Conservation (phyloP, 1,140 invertebrate species). For the Sipha flava region DNA sequence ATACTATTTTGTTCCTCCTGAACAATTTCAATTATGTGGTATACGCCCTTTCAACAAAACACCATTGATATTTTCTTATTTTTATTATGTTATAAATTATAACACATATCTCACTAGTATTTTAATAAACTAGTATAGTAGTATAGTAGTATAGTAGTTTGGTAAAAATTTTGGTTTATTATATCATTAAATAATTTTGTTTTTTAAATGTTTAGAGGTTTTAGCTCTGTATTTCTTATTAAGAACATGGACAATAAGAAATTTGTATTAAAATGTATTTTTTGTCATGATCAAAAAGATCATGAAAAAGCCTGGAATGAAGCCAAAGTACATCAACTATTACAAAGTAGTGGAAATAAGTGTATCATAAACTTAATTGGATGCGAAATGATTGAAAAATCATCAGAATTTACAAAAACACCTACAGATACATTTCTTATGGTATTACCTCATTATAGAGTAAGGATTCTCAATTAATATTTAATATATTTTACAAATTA, state of each 20-base stretch:
- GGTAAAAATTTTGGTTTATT: too few species aligned
- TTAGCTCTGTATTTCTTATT: conserved; percentile 71
- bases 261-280: conserved; percentile 74
- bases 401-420: conserved; percentile 2
- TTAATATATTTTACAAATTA: background rate
- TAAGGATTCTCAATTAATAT: conserved; percentile 42
- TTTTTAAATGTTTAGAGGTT: conserved; percentile 55
- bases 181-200: conserved; percentile 14
- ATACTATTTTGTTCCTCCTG: too few species aligned
- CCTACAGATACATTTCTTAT: conserved; percentile 63
- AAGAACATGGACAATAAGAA: conserved; percentile 60
- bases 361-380: conserved; percentile 9
- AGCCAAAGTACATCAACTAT: conserved; percentile 56
- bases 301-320: conserved; percentile 64
- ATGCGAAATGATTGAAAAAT: conserved; percentile 19
- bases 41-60: too few species aligned
- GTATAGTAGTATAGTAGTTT: too few species aligned
- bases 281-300: conserved; percentile 70
- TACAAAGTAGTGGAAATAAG: background rate
- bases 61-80: too few species aligned
- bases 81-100: too few species aligned
- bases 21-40: too few species aligned
- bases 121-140: too few species aligned
- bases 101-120: too few species aligned
- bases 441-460: conserved; percentile 67